These are phyloP conservation scores for Tenthredo livida DNA, from an alignment of 2,888 invertebrate genomes.

Conservation along the genomic window DNA sequence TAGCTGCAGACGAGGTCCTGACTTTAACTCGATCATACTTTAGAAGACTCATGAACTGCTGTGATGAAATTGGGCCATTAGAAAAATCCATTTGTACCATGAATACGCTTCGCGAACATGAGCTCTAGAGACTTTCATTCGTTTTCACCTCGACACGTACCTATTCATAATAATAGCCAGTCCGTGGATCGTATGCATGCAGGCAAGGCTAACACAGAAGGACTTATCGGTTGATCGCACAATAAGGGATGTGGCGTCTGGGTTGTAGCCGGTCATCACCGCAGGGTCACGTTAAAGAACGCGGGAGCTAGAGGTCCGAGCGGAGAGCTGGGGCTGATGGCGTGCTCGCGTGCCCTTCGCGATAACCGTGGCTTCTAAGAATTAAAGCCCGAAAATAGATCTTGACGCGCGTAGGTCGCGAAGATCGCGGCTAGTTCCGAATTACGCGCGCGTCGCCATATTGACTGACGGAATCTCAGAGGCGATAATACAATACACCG, in stretches of 20 bases:
- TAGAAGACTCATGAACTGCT: neutral
- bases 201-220: neutral
- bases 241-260: slow-evolving; percentile 26
- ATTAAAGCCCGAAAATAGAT: slow-evolving; percentile 38
- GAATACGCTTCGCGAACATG: neutral
- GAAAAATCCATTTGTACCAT: neutral
- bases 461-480: neutral
- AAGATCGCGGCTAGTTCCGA: slow-evolving; percentile 29
- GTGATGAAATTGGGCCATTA: neutral
- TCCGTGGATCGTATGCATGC: neutral
- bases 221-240: slow-evolving; percentile 21
- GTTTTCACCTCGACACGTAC: neutral
- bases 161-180: neutral
- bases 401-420: slow-evolving; percentile 37
- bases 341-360: slow-evolving; percentile 42
- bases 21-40: neutral
- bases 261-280: slow-evolving; percentile 37
- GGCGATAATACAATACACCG: neutral
- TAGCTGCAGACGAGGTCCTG: neutral
- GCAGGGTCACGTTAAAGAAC: slow-evolving; percentile 27
- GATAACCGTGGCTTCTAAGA: slow-evolving; percentile 33
- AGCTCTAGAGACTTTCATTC: neutral
- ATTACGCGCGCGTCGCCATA: neutral
- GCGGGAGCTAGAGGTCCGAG: neutral
- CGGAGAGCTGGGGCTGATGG: neutral